Percentiles rank a stretch among this genome's conserved stretches.
Conservation (phyloP, 2,113 vertebrate genomes). For the Meleagris gallopavo region DNA sequence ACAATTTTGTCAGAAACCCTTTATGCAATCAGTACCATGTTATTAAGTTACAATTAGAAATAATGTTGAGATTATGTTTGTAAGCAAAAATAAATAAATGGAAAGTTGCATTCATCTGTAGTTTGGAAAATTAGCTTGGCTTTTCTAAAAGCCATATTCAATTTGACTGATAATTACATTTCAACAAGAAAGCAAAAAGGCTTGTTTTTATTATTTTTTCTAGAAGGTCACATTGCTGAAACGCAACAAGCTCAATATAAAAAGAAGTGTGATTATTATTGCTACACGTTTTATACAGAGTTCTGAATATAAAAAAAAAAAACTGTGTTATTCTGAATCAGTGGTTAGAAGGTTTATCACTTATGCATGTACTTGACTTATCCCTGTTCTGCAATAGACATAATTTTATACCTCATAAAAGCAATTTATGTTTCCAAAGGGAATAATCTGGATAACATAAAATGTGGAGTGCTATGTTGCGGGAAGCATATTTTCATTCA, state of each 20-base stretch:
- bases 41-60: constrained; percentile 53
- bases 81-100: constrained; percentile 53
- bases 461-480: constrained; percentile 81
- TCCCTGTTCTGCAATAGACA: constrained; percentile 86
- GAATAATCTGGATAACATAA: constrained; percentile 85
- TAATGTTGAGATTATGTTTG: constrained; percentile 50
- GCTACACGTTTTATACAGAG: constrained; percentile 70
- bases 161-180: constrained; percentile 56
- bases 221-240: constrained; percentile 46
- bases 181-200: constrained; percentile 17
- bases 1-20: constrained; percentile 35
- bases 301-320: constrained; percentile 64
- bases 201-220: background rate
- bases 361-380: constrained; percentile 85
- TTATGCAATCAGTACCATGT: constrained; percentile 34
- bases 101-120: constrained; percentile 48
- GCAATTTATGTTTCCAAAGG: constrained; percentile 89
- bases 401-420: constrained; percentile 90
- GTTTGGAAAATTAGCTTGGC: constrained; percentile 46
- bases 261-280: constrained; percentile 64
- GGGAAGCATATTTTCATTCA: constrained; percentile 84
- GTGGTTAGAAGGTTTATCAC: constrained; percentile 84
- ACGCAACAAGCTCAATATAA: constrained; percentile 44
- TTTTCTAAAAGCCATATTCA: constrained; percentile 37
- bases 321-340: constrained; percentile 76